A percentile compares a stretch with the other conserved stretches of the same genome.
Evolutionary conservation across 2,797 vertebrate species (phyloP).

Genomic region (Schizopygopsis pylzovi): DNA sequence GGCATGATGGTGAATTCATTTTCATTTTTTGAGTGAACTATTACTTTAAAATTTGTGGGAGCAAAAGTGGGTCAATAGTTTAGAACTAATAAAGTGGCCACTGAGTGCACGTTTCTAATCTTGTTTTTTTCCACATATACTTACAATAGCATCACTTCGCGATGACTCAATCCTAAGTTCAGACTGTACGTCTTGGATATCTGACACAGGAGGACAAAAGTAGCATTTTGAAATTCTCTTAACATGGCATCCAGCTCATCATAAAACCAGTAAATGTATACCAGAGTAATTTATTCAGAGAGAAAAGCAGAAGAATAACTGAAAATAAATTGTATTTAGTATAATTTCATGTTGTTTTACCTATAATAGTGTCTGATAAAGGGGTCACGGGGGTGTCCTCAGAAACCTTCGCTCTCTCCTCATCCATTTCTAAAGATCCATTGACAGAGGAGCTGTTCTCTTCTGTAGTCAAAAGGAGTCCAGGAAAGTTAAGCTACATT

Average conservation of each 20-base stretch:
- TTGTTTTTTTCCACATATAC: constrained; percentile 24
- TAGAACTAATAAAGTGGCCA: background rate
- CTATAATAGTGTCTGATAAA: constrained; percentile 37
- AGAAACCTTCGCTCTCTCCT: constrained; percentile 9
- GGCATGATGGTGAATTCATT: background rate
- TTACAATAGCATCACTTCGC: constrained; percentile 43
- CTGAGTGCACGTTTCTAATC: background rate
- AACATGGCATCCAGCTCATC: background rate
- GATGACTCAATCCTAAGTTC: constrained; percentile 15
- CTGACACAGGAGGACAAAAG: constrained; percentile 32
- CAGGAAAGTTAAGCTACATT: background rate
- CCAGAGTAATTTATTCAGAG: background rate
- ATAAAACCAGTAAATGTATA: background rate
- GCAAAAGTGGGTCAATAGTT: background rate
- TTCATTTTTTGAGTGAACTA: background rate
- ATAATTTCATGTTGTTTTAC: background rate
- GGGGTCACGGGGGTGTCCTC: constrained; percentile 15
- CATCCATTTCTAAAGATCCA: constrained; percentile 30
- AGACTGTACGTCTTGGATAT: constrained; percentile 33
- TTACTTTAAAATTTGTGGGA: background rate
- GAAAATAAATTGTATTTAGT: background rate
- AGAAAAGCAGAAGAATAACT: background rate
- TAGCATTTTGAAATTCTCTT: background rate
- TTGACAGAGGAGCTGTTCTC: constrained; percentile 32
- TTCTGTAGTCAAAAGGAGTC: constrained; percentile 4